phyloP scores from a whole-genome alignment of 1,140 invertebrate genomes.

The Listronotus oregonensis region DNA sequence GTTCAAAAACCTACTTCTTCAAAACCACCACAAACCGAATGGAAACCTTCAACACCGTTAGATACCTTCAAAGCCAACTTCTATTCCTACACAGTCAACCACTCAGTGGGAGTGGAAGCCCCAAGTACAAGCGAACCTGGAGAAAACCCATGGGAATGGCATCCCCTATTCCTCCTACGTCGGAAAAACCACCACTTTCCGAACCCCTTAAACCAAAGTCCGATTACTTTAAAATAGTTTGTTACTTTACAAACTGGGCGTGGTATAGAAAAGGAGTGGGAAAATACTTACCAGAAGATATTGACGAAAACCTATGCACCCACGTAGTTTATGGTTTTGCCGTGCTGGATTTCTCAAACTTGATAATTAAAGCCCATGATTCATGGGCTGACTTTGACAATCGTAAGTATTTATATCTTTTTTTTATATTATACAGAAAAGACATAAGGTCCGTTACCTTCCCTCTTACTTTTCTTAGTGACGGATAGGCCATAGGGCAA shows the following conservation, averaged over 20 bases:
- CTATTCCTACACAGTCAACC: conserved; percentile 16
- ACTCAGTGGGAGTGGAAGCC: conserved; percentile 39
- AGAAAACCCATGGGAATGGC: conserved; percentile 44
- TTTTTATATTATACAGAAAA: no score
- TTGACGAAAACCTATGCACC: conserved; percentile 84
- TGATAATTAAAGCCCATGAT: conserved; percentile 82
- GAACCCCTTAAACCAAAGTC: conserved; percentile 50
- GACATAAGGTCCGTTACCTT: no score
- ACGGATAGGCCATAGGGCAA: no score
- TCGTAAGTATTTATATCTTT: conserved; percentile 59
- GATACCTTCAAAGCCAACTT: not conserved
- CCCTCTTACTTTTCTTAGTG: no score
- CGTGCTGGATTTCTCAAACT: conserved; percentile 76
- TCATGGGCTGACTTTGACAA: conserved; percentile 90
- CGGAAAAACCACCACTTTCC: conserved; percentile 42
- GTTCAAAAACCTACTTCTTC: conserved; percentile 3
- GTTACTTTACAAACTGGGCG: conserved; percentile 94
- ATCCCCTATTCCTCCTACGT: conserved; percentile 47
- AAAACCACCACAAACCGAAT: conserved; percentile 11
- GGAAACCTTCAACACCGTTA: conserved; percentile 9
- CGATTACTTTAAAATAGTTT: conserved; percentile 74
- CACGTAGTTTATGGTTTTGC: conserved; percentile 93
- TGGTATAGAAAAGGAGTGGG: conserved; percentile 85
- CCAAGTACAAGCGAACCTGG: conserved; percentile 37
- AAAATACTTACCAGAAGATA: conserved; percentile 82